Conservation (phyloP, 2,113 vertebrate genomes). For the Pelecanoides urinatrix region DNA sequence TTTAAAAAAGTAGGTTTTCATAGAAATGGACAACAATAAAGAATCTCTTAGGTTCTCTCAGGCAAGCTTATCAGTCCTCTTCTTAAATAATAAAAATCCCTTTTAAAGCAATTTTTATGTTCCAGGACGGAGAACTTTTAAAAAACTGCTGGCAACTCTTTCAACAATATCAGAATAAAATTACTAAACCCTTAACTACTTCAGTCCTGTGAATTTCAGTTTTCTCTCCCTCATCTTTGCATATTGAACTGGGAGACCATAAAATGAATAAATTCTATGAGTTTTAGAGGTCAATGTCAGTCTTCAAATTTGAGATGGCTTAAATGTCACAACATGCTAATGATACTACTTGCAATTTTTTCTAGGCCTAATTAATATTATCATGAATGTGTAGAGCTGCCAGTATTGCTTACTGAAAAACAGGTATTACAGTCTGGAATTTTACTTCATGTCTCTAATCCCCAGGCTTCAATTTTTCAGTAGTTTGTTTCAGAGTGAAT, state of each 20-base stretch:
- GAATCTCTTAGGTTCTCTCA: neutral
- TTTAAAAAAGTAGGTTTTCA: neutral
- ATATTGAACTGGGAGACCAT: neutral
- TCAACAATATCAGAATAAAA: neutral
- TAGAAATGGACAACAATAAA: neutral
- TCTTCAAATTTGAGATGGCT: neutral
- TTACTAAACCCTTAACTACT: neutral
- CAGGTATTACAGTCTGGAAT: neutral
- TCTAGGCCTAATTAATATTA: neutral
- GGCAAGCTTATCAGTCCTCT: neutral
- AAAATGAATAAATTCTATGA: neutral
- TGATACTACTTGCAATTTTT: neutral
- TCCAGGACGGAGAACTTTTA: neutral
- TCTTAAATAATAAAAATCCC: neutral
- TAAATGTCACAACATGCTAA: neutral
- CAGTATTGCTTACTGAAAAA: neutral
- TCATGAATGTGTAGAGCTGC: neutral
- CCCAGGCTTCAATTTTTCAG: neutral
- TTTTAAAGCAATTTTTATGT: neutral
- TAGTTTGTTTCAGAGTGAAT: neutral
- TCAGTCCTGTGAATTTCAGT: neutral
- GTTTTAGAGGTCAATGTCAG: neutral
- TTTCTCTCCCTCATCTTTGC: neutral
- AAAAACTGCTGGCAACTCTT: neutral
- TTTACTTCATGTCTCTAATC: neutral